Evolutionary conservation across 2,797 vertebrate genomes (phyloP), one percentile per base, ranked within the genome.

Genomic region (Aythya fuligula): DNA sequence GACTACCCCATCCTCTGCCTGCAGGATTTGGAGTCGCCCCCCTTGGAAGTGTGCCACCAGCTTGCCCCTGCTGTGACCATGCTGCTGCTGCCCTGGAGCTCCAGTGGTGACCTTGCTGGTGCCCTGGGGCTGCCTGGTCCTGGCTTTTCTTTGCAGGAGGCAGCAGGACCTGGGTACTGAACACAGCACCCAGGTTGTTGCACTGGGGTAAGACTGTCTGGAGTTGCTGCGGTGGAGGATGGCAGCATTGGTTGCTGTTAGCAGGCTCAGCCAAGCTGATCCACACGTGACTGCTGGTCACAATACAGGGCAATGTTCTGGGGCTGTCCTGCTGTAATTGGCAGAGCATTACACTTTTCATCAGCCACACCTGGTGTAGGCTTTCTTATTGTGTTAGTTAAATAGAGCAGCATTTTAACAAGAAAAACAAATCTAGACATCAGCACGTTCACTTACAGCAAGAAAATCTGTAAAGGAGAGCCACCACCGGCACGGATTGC

Each of bases 401-500:
- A 87, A 81, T 36, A 25, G 89, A 53, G 4, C 56, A 65, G 80
- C 15, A 2, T 15, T 54, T 27, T 12, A 11, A 39, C 32, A 73
- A 54, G 53, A 13, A 19, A 18, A 24, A 11, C 0, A 1, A 39
- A 39, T 41, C 38, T 34, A 28, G 67, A 13, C 2, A 30, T 30
- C 87, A 89, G 61, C 64, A 4, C 0, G 2, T 65, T 67, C 34
- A 13, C n/a, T 60, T 36, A n/a, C 49, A 36, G 39, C 57, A 21
- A 79, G 49, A 54, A 32, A 20, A 38, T 3, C 5, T 54, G 71
- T 21, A 24, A 28, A 30, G 54, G 49, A 25, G 27, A 82, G 51
- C 65, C 7, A 66, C 65, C 20, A 6, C 43, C 21, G 0, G 1
- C 69, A 56, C 0, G 0, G 28, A n/a, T 8, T 0, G 8, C 25